phyloP scores from a whole-genome alignment of 2,113 vertebrate species.

The Loxodonta africana region DNA sequence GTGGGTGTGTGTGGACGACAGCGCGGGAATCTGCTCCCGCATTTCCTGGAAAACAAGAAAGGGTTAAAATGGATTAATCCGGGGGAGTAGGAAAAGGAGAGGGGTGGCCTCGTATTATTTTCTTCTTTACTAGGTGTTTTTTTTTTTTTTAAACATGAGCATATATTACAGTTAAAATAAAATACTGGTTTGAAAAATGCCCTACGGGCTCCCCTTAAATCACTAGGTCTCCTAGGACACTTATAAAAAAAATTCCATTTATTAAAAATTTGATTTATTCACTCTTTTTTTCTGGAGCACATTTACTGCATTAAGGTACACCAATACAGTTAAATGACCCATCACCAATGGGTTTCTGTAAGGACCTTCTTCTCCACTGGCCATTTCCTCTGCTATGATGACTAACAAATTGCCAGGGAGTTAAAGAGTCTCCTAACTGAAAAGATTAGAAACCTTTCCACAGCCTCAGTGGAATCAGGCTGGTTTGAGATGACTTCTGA shows the following conservation, averaged over 20 bases:
- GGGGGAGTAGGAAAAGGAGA: background rate
- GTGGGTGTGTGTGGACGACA: background rate
- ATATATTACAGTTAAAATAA: conserved; percentile 54
- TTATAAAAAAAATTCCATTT: conserved; percentile 40
- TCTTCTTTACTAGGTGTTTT: background rate
- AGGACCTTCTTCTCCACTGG: conserved; percentile 19
- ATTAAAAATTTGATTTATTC: conserved; percentile 65
- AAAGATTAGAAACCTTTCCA: conserved; percentile 46
- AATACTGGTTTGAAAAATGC: conserved; percentile 53
- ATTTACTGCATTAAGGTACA: conserved; percentile 30
- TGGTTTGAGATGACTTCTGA: background rate
- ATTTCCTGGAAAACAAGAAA: background rate
- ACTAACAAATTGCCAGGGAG: conserved; percentile 43
- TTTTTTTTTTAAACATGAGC: background rate
- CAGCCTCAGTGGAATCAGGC: background rate
- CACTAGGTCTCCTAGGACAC: background rate
- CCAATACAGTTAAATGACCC: conserved; percentile 58
- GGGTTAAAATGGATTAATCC: background rate
- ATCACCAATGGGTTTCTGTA: conserved; percentile 10
- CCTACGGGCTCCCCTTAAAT: background rate
- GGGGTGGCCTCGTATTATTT: background rate
- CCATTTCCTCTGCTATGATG: conserved; percentile 25
- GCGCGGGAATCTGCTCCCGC: background rate
- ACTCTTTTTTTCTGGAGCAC: conserved; percentile 36
- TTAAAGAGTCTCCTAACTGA: background rate